phyloP scores from a whole-genome alignment of 2,113 vertebrate species.

The Rhizomys pruinosus region DNA sequence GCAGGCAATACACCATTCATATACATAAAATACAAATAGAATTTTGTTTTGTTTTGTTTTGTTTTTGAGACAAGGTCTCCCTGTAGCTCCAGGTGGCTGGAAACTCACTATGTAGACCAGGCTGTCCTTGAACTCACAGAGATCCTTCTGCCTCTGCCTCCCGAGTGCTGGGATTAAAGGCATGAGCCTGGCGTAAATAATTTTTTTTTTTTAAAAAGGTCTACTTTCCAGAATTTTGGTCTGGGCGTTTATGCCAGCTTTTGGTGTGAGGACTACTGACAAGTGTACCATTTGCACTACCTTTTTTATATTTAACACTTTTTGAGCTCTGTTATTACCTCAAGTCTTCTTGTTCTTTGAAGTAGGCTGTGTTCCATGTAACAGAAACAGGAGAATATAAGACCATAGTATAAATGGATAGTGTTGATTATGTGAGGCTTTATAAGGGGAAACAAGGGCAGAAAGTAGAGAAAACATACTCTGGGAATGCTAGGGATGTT shows the following conservation, averaged over 20 bases:
- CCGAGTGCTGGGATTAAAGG: too few species aligned
- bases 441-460: neutral
- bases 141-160: too few species aligned
- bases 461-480: neutral
- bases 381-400: constrained; percentile 57
- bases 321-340: constrained; percentile 44
- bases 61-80: too few species aligned
- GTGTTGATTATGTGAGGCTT: neutral
- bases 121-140: too few species aligned
- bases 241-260: neutral
- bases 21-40: too few species aligned
- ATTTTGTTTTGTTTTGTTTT: too few species aligned
- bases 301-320: constrained; percentile 45
- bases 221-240: neutral
- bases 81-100: too few species aligned
- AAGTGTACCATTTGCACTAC: neutral
- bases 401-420: constrained; percentile 21
- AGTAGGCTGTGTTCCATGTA: constrained; percentile 29
- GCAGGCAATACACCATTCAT: too few species aligned
- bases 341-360: constrained; percentile 59
- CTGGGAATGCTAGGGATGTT: constrained; percentile 2
- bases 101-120: too few species aligned
- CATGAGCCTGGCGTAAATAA: too few species aligned
- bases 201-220: too few species aligned
- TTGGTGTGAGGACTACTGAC: constrained; percentile 35